Conservation (phyloP, 2,113 vertebrate genomes). For the Muscicapa adusta region DNA sequence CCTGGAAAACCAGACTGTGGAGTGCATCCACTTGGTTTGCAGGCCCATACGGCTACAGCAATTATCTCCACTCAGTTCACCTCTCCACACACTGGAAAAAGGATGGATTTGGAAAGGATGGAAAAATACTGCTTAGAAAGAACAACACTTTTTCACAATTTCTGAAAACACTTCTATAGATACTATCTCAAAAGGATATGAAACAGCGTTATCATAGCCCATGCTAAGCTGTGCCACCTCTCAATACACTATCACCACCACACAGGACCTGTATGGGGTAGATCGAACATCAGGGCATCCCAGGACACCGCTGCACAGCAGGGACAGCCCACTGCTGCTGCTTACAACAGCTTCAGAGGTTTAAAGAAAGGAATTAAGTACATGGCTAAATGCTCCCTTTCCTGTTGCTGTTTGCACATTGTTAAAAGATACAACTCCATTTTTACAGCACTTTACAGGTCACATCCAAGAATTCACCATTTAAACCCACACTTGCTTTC, state of each 20-base stretch:
- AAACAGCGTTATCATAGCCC: not conserved
- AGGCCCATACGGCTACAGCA: not conserved
- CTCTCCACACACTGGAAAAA: not conserved
- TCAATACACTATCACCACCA: not conserved
- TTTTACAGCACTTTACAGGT: not conserved
- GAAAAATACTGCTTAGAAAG: not conserved
- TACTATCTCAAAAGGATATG: not conserved
- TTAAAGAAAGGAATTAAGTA: not conserved
- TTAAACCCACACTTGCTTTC: not conserved
- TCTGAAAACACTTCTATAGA: not conserved
- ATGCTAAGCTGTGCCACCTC: not conserved
- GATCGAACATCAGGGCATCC: slow-evolving; percentile 10
- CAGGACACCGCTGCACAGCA: not conserved
- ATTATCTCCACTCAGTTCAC: not conserved
- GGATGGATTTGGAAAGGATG: not conserved
- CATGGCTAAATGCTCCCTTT: not conserved
- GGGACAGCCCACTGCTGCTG: not conserved
- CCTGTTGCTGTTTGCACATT: not conserved
- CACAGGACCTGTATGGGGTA: not conserved
- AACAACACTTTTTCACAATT: not conserved
- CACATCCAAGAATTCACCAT: not conserved
- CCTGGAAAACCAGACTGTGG: not conserved
- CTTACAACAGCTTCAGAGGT: not conserved
- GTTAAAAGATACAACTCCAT: not conserved
- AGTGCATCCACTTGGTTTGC: not conserved